These are phyloP conservation scores for Corynorhinus townsendii DNA, from an alignment of 2,113 vertebrate species.

Conservation along the genomic window DNA sequence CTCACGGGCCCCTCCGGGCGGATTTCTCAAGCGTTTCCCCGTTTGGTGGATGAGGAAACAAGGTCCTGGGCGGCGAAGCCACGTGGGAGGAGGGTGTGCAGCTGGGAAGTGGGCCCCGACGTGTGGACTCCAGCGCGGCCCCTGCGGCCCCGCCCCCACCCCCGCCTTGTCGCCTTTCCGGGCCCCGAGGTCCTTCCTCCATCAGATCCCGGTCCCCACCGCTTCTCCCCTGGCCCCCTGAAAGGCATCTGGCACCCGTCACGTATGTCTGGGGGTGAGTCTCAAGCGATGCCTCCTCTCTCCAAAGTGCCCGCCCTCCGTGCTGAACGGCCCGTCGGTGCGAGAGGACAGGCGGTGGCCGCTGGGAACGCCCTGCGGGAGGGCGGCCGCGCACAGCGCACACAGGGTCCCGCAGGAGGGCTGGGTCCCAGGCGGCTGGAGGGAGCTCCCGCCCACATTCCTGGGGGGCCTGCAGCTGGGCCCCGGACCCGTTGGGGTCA, in stretches of 20 bases:
- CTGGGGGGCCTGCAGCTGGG: neutral
- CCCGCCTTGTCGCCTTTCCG: neutral
- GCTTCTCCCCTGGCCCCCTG: neutral
- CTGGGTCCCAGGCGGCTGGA: neutral
- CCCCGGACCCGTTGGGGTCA: neutral
- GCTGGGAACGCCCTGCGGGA: neutral
- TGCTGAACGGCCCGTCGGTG: neutral
- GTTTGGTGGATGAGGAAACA: neutral
- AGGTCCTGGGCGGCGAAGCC: neutral
- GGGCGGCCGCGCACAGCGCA: neutral
- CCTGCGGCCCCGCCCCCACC: neutral
- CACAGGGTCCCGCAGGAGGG: neutral
- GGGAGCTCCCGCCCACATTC: neutral
- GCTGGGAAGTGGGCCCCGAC: neutral
- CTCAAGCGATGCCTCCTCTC: neutral
- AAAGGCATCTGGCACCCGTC: neutral
- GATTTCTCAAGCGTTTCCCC: neutral
- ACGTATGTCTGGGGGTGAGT: neutral
- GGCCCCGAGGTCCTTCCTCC: fast-evolving
- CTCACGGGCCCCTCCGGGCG: neutral
- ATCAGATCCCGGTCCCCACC: too few species aligned
- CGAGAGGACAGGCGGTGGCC: too few species aligned
- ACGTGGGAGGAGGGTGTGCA: neutral
- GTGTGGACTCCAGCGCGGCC: neutral
- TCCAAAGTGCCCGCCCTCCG: neutral